phyloP scores from a whole-genome alignment of 2,797 vertebrate genomes.

The Gallinago solitaria region DNA sequence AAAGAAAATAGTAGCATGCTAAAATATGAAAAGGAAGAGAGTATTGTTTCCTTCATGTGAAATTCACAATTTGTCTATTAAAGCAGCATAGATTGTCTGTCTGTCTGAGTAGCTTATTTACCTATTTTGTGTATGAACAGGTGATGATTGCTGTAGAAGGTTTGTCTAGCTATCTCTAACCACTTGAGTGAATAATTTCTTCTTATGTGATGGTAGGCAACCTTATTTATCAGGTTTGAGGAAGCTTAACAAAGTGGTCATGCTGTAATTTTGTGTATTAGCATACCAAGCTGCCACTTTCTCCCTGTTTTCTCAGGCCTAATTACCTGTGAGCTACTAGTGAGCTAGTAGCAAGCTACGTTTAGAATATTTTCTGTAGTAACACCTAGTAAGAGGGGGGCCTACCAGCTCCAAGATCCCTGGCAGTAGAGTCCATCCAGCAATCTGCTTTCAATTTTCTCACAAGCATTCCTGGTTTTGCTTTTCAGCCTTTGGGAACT shows the following conservation, averaged over 20 bases:
- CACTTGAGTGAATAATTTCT: background rate
- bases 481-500: conserved; percentile 17
- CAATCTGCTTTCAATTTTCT: conserved; percentile 13
- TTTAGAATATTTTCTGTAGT: background rate
- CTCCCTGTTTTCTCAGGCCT: background rate
- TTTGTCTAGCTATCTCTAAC: background rate
- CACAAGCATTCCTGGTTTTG: conserved; percentile 37
- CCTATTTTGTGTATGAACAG: background rate
- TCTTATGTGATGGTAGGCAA: background rate
- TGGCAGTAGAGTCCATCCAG: background rate
- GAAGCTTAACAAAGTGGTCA: background rate
- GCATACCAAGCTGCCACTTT: background rate
- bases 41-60: background rate
- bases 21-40: conserved; percentile 31
- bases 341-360: background rate
- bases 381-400: background rate
- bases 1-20: conserved; percentile 59
- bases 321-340: background rate
- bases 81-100: background rate
- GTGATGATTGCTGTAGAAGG: background rate
- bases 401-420: background rate
- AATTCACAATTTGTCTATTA: background rate
- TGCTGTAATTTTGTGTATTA: background rate
- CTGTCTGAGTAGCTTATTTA: background rate
- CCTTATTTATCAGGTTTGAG: background rate